Evolutionary conservation across 2,888 invertebrate species (phyloP).

Genomic region (Mythimna pallens): DNA sequence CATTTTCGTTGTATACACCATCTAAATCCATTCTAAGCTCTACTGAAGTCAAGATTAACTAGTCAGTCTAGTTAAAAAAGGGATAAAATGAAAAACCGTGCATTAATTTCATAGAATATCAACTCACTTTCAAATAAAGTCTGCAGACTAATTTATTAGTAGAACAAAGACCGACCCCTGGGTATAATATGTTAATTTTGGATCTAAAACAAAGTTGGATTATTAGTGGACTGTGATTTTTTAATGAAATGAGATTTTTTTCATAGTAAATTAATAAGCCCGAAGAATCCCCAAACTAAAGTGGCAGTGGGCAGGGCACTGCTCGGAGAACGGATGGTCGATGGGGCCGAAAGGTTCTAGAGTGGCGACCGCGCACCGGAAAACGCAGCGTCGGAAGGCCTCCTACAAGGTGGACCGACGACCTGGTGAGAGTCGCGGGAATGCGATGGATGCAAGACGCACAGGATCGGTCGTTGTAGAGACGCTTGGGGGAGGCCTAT

Average conservation of each 20-base stretch:
- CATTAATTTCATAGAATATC: conserved; percentile 32
- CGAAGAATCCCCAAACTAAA: too few species aligned
- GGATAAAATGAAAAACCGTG: conserved; percentile 5
- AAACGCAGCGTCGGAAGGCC: too few species aligned
- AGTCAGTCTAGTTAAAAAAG: conserved; percentile 14
- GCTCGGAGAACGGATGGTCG: too few species aligned
- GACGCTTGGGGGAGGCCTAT: too few species aligned
- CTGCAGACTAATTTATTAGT: conserved; percentile 34
- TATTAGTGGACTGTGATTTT: conserved; percentile 25
- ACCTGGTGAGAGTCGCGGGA: too few species aligned
- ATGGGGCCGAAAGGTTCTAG: too few species aligned
- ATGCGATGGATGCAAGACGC: too few species aligned
- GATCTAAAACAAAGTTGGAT: conserved; percentile 44
- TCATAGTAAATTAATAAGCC: neutral
- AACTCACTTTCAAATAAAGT: conserved; percentile 25
- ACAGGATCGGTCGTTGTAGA: too few species aligned
- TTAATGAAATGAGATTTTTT: neutral
- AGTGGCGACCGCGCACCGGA: too few species aligned
- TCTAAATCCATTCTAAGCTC: neutral
- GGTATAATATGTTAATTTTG: conserved; percentile 51
- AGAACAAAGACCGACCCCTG: conserved; percentile 31
- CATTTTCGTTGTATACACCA: neutral
- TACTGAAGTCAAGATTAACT: conserved; percentile 7
- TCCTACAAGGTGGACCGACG: too few species aligned
- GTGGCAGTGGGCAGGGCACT: too few species aligned